Conservation (phyloP, 2,888 invertebrate species). For the Ellobium chinense region DNA sequence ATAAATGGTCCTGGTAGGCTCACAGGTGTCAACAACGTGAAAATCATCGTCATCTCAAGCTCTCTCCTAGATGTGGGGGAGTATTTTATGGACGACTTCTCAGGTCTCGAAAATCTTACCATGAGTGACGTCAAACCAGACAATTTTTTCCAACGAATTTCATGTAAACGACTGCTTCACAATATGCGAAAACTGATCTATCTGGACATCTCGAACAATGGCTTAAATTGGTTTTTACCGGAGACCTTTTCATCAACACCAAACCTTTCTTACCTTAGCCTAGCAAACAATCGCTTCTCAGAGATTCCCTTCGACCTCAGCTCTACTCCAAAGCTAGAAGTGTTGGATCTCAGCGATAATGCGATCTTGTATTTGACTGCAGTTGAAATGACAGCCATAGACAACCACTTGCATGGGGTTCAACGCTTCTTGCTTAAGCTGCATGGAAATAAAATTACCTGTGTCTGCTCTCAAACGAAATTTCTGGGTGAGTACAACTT, state of each 20-base stretch:
- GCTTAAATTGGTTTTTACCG: not conserved
- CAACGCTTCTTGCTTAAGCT: not conserved
- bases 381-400: not conserved
- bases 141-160: not conserved
- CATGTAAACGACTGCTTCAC: not conserved
- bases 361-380: not conserved
- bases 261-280: not conserved
- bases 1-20: too few relatives aligned
- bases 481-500: not conserved
- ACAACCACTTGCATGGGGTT: not conserved
- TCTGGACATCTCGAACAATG: not conserved
- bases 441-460: not conserved
- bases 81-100: not conserved
- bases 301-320: not conserved
- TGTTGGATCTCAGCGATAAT: not conserved
- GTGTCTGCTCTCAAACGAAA: not conserved
- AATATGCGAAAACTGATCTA: not conserved
- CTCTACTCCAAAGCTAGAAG: not conserved
- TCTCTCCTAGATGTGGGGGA: not conserved
- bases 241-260: too few relatives aligned
- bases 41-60: not conserved
- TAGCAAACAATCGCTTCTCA: not conserved
- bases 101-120: not conserved
- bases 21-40: not conserved
- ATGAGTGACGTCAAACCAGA: not conserved